Conservation (phyloP, 2,888 invertebrate species). For the Eupithecia insigniata region DNA sequence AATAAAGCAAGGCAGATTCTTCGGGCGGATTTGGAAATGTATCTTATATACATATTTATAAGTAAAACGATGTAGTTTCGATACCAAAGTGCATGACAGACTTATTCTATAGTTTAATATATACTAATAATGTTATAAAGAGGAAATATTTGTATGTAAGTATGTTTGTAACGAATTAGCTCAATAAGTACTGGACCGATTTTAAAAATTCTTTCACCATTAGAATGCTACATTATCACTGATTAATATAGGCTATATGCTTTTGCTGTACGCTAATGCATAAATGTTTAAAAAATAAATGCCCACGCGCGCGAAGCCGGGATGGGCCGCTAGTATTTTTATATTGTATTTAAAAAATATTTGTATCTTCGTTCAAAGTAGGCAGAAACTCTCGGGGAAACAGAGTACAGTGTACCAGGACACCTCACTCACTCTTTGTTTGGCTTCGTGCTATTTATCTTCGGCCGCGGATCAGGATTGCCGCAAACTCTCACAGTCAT, state of each 20-base stretch:
- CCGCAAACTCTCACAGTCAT: slow-evolving; percentile 62
- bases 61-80: background rate
- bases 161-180: too few species aligned
- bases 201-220: too few species aligned
- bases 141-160: too few species aligned
- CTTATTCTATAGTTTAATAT: background rate
- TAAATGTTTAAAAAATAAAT: too few species aligned
- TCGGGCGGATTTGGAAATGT: background rate
- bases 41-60: too few species aligned
- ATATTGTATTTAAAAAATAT: background rate
- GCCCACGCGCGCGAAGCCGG: too few species aligned
- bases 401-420: slow-evolving; percentile 12
- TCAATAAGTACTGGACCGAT: too few species aligned
- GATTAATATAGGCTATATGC: too few species aligned
- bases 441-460: slow-evolving; percentile 78
- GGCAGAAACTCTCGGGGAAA: slow-evolving; percentile 27
- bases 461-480: slow-evolving; percentile 67
- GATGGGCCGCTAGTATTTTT: too few species aligned
- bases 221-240: too few species aligned
- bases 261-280: too few species aligned
- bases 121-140: too few species aligned
- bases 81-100: background rate
- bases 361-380: slow-evolving; percentile 6
- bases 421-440: slow-evolving; percentile 57
- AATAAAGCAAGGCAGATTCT: background rate